phyloP scores from a whole-genome alignment of 2,113 vertebrate species.

The Ammospiza nelsoni region DNA sequence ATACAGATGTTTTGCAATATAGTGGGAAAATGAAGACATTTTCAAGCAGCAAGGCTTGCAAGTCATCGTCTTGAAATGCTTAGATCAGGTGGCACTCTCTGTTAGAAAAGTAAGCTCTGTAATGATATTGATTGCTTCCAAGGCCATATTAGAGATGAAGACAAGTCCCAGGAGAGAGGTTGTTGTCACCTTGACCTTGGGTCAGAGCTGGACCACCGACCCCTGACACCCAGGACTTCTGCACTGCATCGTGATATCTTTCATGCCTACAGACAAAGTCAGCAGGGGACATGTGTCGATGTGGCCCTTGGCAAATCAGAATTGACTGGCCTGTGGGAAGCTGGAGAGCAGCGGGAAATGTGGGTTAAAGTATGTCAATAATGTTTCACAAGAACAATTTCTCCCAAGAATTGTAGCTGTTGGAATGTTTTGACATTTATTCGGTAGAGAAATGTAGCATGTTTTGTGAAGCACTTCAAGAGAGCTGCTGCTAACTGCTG shows the following conservation, averaged over 20 bases:
- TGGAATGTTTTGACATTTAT: conserved; percentile 93
- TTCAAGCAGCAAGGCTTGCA: conserved; percentile 45
- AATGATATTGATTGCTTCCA: conserved; percentile 90
- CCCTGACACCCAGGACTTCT: conserved; percentile 73
- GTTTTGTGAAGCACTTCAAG: conserved; percentile 87
- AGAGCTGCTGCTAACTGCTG: conserved; percentile 89
- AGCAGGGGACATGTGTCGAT: conserved; percentile 73
- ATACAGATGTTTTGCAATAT: conserved; percentile 11
- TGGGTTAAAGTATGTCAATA: conserved; percentile 97
- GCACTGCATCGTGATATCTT: conserved; percentile 68
- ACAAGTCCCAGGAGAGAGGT: conserved; percentile 77
- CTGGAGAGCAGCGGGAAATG: conserved; percentile 83
- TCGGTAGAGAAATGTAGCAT: conserved; percentile 82
- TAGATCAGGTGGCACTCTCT: conserved; percentile 74
- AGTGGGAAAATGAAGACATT: conserved; percentile 69
- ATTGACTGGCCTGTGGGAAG: conserved; percentile 84
- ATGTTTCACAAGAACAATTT: conserved; percentile 96
- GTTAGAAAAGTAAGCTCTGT: conserved; percentile 76
- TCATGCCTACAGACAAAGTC: conserved; percentile 72
- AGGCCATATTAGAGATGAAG: conserved; percentile 86
- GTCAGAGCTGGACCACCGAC: conserved; percentile 81
- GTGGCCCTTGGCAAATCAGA: conserved; percentile 85
- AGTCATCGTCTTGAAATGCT: conserved; percentile 47
- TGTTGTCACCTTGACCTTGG: conserved; percentile 93
- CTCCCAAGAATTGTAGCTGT: conserved; percentile 82